Conservation (phyloP, 2,797 vertebrate genomes). For the Eulemur albifrons region DNA sequence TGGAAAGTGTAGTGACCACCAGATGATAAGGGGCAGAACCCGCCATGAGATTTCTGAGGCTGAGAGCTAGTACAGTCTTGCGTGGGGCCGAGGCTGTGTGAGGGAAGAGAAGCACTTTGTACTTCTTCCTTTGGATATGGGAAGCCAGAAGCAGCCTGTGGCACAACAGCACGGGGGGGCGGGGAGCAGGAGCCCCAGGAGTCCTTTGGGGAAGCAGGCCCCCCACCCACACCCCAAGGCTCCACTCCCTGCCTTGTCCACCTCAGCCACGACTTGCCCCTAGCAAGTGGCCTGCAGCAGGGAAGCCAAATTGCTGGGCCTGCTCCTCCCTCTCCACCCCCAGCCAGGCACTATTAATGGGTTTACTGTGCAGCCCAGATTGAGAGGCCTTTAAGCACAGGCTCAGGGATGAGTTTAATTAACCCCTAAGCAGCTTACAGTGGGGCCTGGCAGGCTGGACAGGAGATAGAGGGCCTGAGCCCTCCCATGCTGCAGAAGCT, state of each 20-base stretch:
- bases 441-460: not conserved
- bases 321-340: not conserved
- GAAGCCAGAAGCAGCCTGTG: not conserved
- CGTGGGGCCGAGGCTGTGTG: not conserved
- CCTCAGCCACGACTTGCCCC: not conserved
- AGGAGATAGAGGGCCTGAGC: not conserved
- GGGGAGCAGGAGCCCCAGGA: not conserved
- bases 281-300: not conserved
- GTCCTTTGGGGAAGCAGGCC: not conserved
- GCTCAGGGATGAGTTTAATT: slow-evolving; percentile 64
- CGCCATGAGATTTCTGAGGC: not conserved
- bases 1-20: not conserved
- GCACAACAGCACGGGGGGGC: not conserved
- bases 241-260: not conserved
- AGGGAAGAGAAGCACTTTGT: not conserved
- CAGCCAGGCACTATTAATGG: slow-evolving; percentile 50
- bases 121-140: not conserved
- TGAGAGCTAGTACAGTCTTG: not conserved
- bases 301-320: not conserved
- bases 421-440: slow-evolving; percentile 65
- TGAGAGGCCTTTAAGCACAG: slow-evolving; percentile 54
- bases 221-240: not conserved
- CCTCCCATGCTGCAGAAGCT: not conserved
- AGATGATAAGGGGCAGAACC: not conserved
- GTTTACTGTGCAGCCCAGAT: slow-evolving; percentile 51